Evolutionary conservation across 1,140 invertebrate species (phyloP).

Genomic region (Lethrus apterus): DNA sequence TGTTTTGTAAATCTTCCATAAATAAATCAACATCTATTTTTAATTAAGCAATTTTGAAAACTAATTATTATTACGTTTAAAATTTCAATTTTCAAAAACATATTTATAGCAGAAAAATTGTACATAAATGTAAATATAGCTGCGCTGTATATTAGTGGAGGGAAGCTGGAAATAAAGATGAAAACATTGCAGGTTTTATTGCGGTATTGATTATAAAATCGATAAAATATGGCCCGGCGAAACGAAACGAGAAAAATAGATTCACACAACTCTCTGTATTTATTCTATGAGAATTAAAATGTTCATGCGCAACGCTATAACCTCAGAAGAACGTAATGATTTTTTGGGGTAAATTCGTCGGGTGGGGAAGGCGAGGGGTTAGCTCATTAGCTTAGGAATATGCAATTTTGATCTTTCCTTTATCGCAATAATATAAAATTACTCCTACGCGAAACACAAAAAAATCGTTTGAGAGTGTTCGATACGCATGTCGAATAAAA

Average conservation of each 20-base stretch:
- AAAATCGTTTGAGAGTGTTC: too few relatives aligned
- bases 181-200: constrained; percentile 46
- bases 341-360: constrained; percentile 34
- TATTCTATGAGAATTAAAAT: constrained; percentile 38
- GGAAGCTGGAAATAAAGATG: constrained; percentile 41
- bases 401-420: constrained; percentile 26
- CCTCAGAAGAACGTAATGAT: constrained; percentile 41
- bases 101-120: too few relatives aligned
- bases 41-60: too few relatives aligned
- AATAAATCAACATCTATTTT: too few relatives aligned
- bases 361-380: constrained; percentile 19
- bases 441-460: too few relatives aligned
- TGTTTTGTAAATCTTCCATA: too few relatives aligned
- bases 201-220: constrained; percentile 45
- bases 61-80: too few relatives aligned
- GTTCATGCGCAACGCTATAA: constrained; percentile 37
- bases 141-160: too few relatives aligned
- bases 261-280: constrained; percentile 30
- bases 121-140: too few relatives aligned
- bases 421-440: too few relatives aligned
- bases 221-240: constrained; percentile 42
- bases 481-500: too few relatives aligned
- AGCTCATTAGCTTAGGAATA: constrained; percentile 35
- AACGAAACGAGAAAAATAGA: constrained; percentile 39
- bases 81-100: too few relatives aligned